Conservation (phyloP, 2,797 vertebrate species). For the Intellagama lesueurii region DNA sequence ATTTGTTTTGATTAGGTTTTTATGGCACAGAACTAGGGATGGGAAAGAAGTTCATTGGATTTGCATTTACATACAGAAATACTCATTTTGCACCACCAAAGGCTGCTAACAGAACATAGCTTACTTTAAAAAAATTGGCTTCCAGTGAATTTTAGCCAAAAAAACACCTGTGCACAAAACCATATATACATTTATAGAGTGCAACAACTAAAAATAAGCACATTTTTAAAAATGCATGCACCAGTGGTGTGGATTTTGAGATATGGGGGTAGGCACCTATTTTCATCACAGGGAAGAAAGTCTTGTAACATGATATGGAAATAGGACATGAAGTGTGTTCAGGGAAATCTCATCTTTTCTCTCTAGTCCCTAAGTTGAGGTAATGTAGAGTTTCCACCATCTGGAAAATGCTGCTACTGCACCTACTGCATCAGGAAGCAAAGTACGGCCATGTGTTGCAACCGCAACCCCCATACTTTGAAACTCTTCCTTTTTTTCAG, state of each 20-base stretch:
- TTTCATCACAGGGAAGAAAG: no score
- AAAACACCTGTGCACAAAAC: not conserved
- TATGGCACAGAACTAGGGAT: constrained; percentile 57
- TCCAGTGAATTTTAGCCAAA: not conserved
- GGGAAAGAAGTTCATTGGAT: not conserved
- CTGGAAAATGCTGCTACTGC: no score
- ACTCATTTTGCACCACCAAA: not conserved
- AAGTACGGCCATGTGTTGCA: no score
- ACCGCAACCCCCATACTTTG: no score
- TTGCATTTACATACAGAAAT: not conserved
- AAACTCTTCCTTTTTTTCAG: no score
- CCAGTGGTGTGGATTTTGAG: not conserved
- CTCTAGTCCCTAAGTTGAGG: no score
- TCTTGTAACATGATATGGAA: not conserved
- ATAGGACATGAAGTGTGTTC: no score
- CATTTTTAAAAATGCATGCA: not conserved
- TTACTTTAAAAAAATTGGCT: not conserved
- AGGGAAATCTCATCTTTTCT: no score
- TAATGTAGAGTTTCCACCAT: no score
- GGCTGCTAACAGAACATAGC: not conserved
- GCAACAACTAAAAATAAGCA: not conserved
- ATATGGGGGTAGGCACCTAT: no score
- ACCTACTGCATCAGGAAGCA: no score
- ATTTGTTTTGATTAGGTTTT: constrained; percentile 86
- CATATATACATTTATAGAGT: not conserved